Percentiles rank a stretch among this genome's conserved stretches.
phyloP scores from a whole-genome alignment of 1,140 invertebrate genomes.

The Conus ventricosus region DNA sequence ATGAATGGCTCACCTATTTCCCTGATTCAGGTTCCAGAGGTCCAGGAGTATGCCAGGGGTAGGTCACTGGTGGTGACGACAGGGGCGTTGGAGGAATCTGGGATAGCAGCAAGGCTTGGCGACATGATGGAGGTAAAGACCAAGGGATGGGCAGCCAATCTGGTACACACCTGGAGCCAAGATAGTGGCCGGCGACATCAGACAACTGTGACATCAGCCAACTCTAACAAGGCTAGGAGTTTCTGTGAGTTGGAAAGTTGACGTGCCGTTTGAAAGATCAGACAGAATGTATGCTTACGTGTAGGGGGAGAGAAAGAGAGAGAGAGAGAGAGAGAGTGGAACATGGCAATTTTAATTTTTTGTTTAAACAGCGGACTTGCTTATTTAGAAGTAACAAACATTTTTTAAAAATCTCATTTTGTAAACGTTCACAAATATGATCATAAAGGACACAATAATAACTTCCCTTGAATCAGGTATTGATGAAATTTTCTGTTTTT shows the following conservation, averaged over 20 bases:
- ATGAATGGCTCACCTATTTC: not conserved
- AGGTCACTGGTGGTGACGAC: not conserved
- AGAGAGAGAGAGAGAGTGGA: too few species aligned
- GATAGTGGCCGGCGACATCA: not conserved
- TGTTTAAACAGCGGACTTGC: too few species aligned
- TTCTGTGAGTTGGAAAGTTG: constrained; percentile 6
- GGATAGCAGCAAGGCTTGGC: not conserved
- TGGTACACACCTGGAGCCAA: not conserved
- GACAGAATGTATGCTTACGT: too few species aligned
- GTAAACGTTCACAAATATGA: too few species aligned
- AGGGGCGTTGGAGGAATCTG: not conserved
- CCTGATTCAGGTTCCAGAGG: not conserved
- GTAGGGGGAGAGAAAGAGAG: too few species aligned
- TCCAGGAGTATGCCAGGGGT: not conserved
- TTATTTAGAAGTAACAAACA: too few species aligned
- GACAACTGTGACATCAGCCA: not conserved
- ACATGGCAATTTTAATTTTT: too few species aligned
- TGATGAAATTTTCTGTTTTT: too few species aligned
- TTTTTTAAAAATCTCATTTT: too few species aligned
- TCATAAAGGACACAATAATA: too few species aligned
- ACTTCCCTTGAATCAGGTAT: too few species aligned
- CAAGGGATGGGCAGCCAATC: not conserved
- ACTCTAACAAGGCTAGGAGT: not conserved
- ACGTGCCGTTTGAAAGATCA: too few species aligned
- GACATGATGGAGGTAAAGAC: not conserved